Conservation (phyloP, 2,113 vertebrate genomes). For the Ictidomys tridecemlineatus region DNA sequence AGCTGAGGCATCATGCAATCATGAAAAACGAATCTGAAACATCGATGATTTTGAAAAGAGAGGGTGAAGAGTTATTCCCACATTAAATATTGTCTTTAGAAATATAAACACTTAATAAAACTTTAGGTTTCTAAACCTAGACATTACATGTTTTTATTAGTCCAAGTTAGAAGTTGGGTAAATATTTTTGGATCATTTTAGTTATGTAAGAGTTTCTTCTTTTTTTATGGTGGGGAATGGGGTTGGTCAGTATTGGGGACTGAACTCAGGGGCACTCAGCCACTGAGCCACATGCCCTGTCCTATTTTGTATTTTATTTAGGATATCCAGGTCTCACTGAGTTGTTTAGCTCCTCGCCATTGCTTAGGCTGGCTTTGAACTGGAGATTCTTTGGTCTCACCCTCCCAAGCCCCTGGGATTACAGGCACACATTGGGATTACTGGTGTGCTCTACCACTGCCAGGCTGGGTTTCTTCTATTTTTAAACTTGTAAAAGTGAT, state of each 20-base stretch:
- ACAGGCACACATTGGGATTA: no score
- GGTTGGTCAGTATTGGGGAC: background rate
- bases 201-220: background rate
- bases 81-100: background rate
- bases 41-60: constrained; percentile 13
- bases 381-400: no score
- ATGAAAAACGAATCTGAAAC: background rate
- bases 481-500: no score
- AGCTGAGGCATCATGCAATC: background rate
- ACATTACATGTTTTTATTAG: background rate
- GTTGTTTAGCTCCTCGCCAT: no score
- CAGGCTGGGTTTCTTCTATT: no score
- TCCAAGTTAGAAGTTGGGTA: background rate
- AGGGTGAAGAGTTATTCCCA: background rate
- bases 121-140: background rate
- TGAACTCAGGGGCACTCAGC: no score
- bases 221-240: background rate
- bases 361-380: no score
- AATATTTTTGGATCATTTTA: background rate
- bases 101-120: background rate
- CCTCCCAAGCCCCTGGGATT: no score
- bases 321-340: no score
- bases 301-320: no score
- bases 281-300: no score
- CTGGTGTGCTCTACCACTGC: no score